Evolutionary conservation across 2,797 vertebrate genomes (phyloP).

Genomic region (Gouania willdenowi): DNA sequence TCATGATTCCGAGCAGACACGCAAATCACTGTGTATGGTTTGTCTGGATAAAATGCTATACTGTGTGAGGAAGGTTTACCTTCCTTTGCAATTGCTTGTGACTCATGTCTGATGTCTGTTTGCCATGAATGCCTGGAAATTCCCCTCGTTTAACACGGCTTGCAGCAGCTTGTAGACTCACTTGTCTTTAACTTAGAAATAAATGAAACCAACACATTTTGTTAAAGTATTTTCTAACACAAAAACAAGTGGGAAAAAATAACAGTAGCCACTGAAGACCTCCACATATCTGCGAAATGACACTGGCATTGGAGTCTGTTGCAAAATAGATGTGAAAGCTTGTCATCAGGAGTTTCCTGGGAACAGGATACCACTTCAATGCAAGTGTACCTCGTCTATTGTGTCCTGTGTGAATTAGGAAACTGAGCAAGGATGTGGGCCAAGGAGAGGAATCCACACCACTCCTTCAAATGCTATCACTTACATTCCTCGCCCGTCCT

Average conservation of each 20-base stretch:
- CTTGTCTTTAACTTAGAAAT: conserved; percentile 13
- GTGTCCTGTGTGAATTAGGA: conserved; percentile 60
- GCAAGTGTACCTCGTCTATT: conserved; percentile 57
- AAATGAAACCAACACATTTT: background rate
- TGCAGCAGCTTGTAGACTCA: conserved; percentile 41
- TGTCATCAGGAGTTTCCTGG: conserved; percentile 36
- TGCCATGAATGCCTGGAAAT: conserved; percentile 52
- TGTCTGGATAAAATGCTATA: no score
- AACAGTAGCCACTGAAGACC: no score
- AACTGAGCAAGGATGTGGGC: conserved; percentile 51
- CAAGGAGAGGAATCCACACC: conserved; percentile 47
- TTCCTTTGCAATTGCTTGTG: no score
- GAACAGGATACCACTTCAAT: conserved; percentile 53
- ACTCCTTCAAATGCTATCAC: conserved; percentile 57
- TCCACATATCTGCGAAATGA: no score
- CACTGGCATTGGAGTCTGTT: no score
- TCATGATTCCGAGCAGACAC: no score
- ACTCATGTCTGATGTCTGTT: conserved; percentile 59
- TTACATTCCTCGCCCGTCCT: conserved; percentile 62
- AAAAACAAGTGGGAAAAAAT: conserved; percentile 12
- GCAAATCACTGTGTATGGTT: no score
- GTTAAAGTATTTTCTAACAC: conserved; percentile 6
- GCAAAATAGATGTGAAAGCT: conserved; percentile 60
- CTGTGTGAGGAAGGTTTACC: no score
- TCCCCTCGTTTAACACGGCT: conserved; percentile 35